Conservation (phyloP, 2,888 invertebrate genomes). For the Lithodes maja region DNA sequence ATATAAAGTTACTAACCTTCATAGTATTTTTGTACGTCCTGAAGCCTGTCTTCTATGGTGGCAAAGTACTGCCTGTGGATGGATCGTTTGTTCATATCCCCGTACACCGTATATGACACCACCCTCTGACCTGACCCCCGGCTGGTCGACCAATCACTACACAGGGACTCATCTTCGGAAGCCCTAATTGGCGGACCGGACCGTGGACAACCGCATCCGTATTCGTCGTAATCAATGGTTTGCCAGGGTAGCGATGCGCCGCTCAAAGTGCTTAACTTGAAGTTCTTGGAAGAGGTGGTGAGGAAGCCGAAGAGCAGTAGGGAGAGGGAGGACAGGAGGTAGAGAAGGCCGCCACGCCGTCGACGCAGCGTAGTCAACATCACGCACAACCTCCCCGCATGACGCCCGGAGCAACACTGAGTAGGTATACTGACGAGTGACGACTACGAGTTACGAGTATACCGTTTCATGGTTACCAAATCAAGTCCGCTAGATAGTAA, state of each 20-base stretch:
- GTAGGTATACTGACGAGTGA: too few species aligned
- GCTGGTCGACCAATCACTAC: slow-evolving; percentile 57
- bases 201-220: slow-evolving; percentile 55
- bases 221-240: slow-evolving; percentile 45
- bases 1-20: slow-evolving; percentile 48
- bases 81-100: slow-evolving; percentile 26
- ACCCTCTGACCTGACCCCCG: slow-evolving; percentile 65
- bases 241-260: background rate
- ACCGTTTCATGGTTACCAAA: too few species aligned
- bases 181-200: slow-evolving; percentile 31
- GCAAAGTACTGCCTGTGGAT: slow-evolving; percentile 51
- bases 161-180: slow-evolving; percentile 36
- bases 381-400: background rate
- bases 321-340: background rate
- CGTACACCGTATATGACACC: slow-evolving; percentile 65
- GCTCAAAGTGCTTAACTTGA: background rate
- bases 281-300: background rate
- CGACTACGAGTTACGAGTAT: too few species aligned
- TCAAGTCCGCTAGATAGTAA: too few species aligned
- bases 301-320: background rate
- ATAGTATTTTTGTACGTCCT: slow-evolving; percentile 59
- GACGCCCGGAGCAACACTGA: background rate
- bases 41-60: slow-evolving; percentile 51
- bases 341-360: background rate
- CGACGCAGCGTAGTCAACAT: background rate